Evolutionary conservation across 2,888 invertebrate species (phyloP).

Genomic region (Limnephilus lunatus): DNA sequence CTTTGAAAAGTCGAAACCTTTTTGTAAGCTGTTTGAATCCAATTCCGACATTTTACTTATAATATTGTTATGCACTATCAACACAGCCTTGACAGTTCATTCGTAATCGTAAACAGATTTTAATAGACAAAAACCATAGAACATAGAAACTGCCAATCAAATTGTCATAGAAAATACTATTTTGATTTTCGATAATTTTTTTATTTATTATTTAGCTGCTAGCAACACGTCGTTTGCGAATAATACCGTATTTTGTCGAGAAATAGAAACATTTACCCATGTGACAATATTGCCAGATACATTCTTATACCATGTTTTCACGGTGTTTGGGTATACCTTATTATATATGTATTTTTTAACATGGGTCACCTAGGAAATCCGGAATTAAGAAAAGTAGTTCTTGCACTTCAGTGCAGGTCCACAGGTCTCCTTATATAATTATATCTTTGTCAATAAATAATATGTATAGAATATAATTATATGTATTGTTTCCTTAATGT

Average conservation of each 20-base stretch:
- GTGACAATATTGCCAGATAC: neutral
- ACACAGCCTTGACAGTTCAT: slow-evolving; percentile 3
- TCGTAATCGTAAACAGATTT: slow-evolving; percentile 13
- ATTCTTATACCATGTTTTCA: too few relatives aligned
- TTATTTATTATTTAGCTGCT: too few relatives aligned
- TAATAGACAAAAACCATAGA: neutral
- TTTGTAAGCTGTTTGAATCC: slow-evolving; percentile 16
- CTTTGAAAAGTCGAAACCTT: slow-evolving; percentile 56
- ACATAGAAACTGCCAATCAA: neutral
- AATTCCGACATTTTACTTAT: slow-evolving; percentile 45
- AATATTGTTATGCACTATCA: slow-evolving; percentile 30
- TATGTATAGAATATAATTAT: too few relatives aligned
- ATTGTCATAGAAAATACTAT: neutral
- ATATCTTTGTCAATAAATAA: too few relatives aligned
- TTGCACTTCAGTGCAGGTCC: too few relatives aligned
- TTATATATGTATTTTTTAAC: too few relatives aligned
- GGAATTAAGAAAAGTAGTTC: too few relatives aligned
- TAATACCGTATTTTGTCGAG: neutral
- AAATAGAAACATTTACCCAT: neutral
- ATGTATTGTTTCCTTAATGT: too few relatives aligned
- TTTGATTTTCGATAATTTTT: neutral
- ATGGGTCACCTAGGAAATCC: too few relatives aligned
- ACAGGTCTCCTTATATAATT: too few relatives aligned
- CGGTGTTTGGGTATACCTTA: too few relatives aligned
- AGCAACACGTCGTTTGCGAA: neutral